Evolutionary conservation across 2,888 invertebrate species (phyloP), one percentile per base, ranked within the genome.

Genomic region (Tanypteryx hageni): DNA sequence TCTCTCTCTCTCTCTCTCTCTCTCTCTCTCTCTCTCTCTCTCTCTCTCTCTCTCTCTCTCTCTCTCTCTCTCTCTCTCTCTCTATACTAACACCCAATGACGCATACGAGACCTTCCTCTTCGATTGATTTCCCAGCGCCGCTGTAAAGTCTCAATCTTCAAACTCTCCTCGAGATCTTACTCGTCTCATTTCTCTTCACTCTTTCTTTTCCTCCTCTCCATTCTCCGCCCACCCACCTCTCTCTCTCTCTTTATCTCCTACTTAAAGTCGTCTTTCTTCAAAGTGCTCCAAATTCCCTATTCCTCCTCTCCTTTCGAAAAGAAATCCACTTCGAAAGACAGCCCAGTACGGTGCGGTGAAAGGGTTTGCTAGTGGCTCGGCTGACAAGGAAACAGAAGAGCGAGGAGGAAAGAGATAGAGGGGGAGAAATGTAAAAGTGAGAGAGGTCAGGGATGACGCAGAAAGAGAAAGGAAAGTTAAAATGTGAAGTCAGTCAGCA

Each of bases 121-220:
- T 22, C 89, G 68, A 89, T 89, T 64, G 89, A 89, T 89, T 64
- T 44, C 89, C 64, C 64, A n/a, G 14, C 64, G 89, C 18, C 89
- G 64, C 89, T 56, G 61, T 89, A 61, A 89, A 44, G 89, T 89
- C 68, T 89, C 89, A 89, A 89, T 89, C 89, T 89, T 27, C 61
- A 64, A 89, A 89, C 61, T 68, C 89, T 68, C 61, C 64, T n/a
- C 64, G 64, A 61, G 44, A 64, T 85, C 85, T 58, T 85, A 85
- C 10, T 8, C 4, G 16, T 84, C 56, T 56, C 84, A 56, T 31
- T 18, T 84, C 44, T 56, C 84, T 84, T 64, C 64, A 7, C 64
- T 64, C 64, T n/a, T 11, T 64, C 64, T 31, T 13, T 16, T 64
- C 64, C 13, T 11, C 11, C 64, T 31, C 44, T 16, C 16, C 82